A percentile compares a stretch with the other conserved stretches of the same genome.
Conservation (phyloP, 2,888 invertebrate species). For the Metacarcinus magister region DNA sequence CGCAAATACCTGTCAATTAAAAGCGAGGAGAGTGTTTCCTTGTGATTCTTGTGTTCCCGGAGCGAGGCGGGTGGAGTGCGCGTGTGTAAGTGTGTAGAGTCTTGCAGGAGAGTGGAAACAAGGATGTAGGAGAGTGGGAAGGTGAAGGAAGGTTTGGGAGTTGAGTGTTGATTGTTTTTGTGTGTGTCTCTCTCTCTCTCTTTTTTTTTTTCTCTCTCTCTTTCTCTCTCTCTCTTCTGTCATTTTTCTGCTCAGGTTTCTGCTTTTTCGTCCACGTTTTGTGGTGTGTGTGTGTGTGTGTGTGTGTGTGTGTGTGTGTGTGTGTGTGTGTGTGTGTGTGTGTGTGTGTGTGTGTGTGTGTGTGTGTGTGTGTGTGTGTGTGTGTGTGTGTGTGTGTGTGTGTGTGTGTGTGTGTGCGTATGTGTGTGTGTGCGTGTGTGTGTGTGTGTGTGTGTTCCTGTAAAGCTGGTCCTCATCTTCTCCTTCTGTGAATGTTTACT, state of each 20-base stretch:
- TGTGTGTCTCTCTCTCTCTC: background rate
- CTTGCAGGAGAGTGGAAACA: background rate
- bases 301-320: slow-evolving; percentile 49
- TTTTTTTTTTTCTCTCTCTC: background rate
- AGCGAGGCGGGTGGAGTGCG: background rate
- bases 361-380: background rate
- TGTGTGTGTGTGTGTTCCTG: background rate
- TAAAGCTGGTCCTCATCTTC: background rate
- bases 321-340: slow-evolving; percentile 45
- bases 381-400: slow-evolving; percentile 55
- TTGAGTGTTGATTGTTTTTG: background rate
- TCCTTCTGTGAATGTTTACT: background rate
- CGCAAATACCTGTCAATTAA: background rate
- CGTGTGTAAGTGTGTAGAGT: slow-evolving; percentile 1
- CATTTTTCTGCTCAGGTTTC: background rate
- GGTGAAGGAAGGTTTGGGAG: background rate
- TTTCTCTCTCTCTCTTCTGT: background rate
- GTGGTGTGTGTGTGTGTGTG: slow-evolving; percentile 33
- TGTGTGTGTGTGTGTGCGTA: slow-evolving; percentile 37
- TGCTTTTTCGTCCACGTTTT: background rate
- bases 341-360: slow-evolving; percentile 61
- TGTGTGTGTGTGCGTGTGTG: background rate
- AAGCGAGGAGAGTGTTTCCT: background rate
- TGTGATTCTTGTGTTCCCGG: background rate
- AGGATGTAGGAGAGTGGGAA: background rate